Percentiles rank a stretch among this genome's conserved stretches.
These are phyloP conservation scores for Zhuqinia jingwanae DNA, from an alignment of 2,888 invertebrate genomes.

Conservation along the genomic window DNA sequence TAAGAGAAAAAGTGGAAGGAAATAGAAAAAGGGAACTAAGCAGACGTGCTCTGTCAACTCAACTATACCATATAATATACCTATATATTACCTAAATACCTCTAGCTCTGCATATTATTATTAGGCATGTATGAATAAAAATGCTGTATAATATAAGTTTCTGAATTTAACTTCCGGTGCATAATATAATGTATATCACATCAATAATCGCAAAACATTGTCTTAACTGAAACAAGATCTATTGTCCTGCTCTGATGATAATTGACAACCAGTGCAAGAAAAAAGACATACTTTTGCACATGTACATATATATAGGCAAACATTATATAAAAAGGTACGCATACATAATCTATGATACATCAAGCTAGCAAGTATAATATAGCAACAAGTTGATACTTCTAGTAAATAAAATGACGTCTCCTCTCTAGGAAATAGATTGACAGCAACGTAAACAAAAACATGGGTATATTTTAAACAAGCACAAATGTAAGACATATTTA, in stretches of 20 bases:
- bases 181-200: constrained; percentile 39
- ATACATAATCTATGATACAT: background rate
- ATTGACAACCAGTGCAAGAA: constrained; percentile 57
- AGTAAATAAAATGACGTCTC: no score
- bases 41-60: constrained; percentile 6
- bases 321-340: no score
- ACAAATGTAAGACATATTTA: background rate
- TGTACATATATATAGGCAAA: no score
- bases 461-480: background rate
- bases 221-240: constrained; percentile 59
- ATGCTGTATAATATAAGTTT: background rate
- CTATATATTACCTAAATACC: background rate
- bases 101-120: no score
- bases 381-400: background rate
- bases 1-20: constrained; percentile 57
- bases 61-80: background rate
- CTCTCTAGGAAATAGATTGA: background rate
- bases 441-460: background rate
- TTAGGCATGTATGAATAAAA: background rate
- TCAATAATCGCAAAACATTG: constrained; percentile 61
- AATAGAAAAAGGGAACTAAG: constrained; percentile 25
- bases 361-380: background rate
- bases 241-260: constrained; percentile 62
- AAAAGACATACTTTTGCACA: background rate
- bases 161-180: constrained; percentile 45